These are phyloP conservation scores for Sialis lutaria DNA, from an alignment of 2,888 invertebrate species.

Conservation along the genomic window DNA sequence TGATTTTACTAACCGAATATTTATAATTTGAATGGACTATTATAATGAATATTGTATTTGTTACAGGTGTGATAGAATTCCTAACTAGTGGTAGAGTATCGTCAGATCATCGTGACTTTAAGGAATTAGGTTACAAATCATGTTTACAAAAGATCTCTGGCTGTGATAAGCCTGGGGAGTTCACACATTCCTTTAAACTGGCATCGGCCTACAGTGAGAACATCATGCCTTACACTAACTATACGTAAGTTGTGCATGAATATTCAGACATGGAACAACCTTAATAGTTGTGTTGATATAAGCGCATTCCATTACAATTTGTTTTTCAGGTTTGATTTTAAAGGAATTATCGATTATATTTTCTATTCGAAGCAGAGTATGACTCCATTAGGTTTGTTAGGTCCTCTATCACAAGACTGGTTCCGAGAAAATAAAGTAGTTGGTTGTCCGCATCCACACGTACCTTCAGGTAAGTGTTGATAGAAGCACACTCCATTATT, in stretches of 20 bases:
- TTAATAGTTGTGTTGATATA: too few species aligned
- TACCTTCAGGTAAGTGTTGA: conserved; percentile 60
- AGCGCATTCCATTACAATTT: conserved; percentile 2
- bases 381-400: conserved; percentile 86
- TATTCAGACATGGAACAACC: not conserved
- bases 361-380: conserved; percentile 94
- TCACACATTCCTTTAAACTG: conserved; percentile 91
- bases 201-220: conserved; percentile 90
- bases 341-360: conserved; percentile 99
- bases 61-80: conserved; percentile 80
- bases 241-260: conserved; percentile 54
- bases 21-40: not conserved
- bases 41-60: not conserved
- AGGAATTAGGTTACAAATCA: conserved; percentile 82
- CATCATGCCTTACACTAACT: conserved; percentile 96
- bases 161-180: conserved; percentile 71
- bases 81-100: conserved; percentile 79
- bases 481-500: not conserved
- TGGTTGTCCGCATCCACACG: conserved; percentile 94
- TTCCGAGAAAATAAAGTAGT: conserved; percentile 90
- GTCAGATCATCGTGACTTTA: conserved; percentile 89
- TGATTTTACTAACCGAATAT: conserved; percentile 19
- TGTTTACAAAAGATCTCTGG: conserved; percentile 79
- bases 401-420: conserved; percentile 88
- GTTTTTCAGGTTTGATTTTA: conserved; percentile 82